These are phyloP conservation scores for Helobdella robusta DNA, from an alignment of 2,888 invertebrate genomes.

Conservation along the genomic window DNA sequence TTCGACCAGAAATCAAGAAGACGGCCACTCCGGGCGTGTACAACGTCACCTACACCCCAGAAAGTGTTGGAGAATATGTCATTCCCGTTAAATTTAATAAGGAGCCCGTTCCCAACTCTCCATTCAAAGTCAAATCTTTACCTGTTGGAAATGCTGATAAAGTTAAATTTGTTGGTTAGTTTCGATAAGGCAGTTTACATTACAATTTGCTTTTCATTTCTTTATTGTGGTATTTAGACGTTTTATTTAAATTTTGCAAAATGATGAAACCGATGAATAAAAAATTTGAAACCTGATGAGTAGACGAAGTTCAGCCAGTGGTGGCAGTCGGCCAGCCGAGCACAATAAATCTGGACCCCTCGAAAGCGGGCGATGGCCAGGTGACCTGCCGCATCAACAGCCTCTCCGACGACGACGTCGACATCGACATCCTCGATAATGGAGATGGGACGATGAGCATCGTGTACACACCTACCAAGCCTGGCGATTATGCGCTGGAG, in stretches of 20 bases:
- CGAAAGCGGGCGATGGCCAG: slow-evolving; percentile 27
- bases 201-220: no score
- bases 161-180: slow-evolving; percentile 28
- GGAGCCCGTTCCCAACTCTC: slow-evolving; percentile 27
- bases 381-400: slow-evolving; percentile 28
- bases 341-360: slow-evolving; percentile 26
- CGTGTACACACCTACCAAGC: slow-evolving; percentile 86
- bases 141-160: slow-evolving; percentile 27
- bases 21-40: slow-evolving; percentile 15
- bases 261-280: no score
- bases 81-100: slow-evolving; percentile 29
- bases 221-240: no score
- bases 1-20: slow-evolving; percentile 26
- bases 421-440: slow-evolving; percentile 67
- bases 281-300: not conserved
- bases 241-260: no score
- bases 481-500: slow-evolving; percentile 90
- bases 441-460: slow-evolving; percentile 95
- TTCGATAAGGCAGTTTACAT: no score
- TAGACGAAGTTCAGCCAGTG: slow-evolving; percentile 17
- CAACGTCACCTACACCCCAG: slow-evolving; percentile 29
- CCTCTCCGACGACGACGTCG: slow-evolving; percentile 28
- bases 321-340: slow-evolving; percentile 28
- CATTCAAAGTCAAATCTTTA: slow-evolving; percentile 26
- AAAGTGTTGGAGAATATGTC: slow-evolving; percentile 26